phyloP scores from a whole-genome alignment of 2,888 invertebrate species.

The Macrosoma leucophasiata region DNA sequence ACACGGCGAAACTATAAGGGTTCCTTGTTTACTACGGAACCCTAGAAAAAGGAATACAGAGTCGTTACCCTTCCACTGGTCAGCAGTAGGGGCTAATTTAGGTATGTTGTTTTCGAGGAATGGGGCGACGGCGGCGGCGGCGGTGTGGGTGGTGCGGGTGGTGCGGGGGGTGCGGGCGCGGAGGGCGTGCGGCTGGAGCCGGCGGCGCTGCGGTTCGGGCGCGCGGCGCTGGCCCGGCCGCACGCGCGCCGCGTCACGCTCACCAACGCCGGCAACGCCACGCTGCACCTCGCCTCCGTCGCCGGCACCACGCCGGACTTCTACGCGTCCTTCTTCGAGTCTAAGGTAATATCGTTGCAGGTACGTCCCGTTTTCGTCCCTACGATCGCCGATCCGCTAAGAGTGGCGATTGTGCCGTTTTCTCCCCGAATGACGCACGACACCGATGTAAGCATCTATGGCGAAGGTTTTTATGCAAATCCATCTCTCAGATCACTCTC shows the following conservation, averaged over 20 bases:
- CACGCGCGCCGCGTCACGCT: conserved; percentile 90
- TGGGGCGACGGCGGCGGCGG: conserved; percentile 41
- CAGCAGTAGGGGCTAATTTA: too few relatives aligned
- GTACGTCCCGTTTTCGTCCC: neutral
- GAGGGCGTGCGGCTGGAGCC: conserved; percentile 62
- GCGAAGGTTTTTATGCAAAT: too few relatives aligned
- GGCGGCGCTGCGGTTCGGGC: conserved; percentile 69
- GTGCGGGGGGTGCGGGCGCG: conserved; percentile 28
- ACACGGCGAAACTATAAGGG: too few relatives aligned
- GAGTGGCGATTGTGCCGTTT: too few relatives aligned
- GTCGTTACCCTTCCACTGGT: too few relatives aligned
- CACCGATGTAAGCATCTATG: too few relatives aligned
- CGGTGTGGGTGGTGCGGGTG: conserved; percentile 24
- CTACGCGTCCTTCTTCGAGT: conserved; percentile 97
- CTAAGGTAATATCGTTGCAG: conserved; percentile 79
- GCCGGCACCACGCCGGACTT: conserved; percentile 96
- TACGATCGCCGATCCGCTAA: neutral
- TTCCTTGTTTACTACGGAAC: too few relatives aligned
- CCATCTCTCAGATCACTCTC: too few relatives aligned
- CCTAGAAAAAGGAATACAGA: too few relatives aligned
- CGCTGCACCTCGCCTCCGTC: conserved; percentile 93
- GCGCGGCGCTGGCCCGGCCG: conserved; percentile 88
- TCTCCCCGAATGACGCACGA: too few relatives aligned
- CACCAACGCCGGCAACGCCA: conserved; percentile 91
- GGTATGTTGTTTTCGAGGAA: conserved; percentile 36